Base-by-base conservation (phyloP, 2,888 invertebrate genomes). In the Scaptomyza parva region DNA sequence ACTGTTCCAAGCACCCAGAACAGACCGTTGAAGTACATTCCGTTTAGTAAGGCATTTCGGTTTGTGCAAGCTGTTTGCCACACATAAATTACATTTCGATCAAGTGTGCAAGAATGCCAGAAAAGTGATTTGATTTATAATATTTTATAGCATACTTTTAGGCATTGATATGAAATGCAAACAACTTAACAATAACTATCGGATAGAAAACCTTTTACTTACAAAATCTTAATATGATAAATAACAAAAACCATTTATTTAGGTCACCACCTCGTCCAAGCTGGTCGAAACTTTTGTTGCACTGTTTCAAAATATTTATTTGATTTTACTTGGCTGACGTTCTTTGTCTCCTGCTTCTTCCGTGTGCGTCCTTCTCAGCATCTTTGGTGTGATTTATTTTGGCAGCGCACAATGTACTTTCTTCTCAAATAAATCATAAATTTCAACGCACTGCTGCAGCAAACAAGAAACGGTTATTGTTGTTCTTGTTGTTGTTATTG, bases 401-500 rank as follows among this genome's bases (percentile, higher is more conserved):
- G 82, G 87, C 78, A 76, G 66, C 73, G 70, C 71, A 79, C 79
- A 79, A 84, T 84, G 88, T 87, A 88, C 87, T 86, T 86, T 84
- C 73, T 67, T 78, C 76, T 78, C 79, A 87, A 86, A 86, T 88
- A 88, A 86, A 86, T 86, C 86, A 86, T 88, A 86, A 86, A 86
- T 86, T 87, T 88, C 88, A 79, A 79, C 88, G 72, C 81, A 78
- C 61, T 66, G 81, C 70, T 50, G 70, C 59, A 65, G 58, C 72
- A 67, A 41, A 65, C 53, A 61, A 61, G 60, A 70, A 71, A 64
- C 70, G 63, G 59, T 62, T 79, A 53, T 66, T 51, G 26, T 37
- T 30, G 17, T 37, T 17, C 17, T 9, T 33, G n/a, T 3, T 33
- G 3, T n/a, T 11, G 9, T 17, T 14, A 33, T n/a, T 61, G 30